Conservation (phyloP, 2,888 invertebrate species). For the Patella pellucida region DNA sequence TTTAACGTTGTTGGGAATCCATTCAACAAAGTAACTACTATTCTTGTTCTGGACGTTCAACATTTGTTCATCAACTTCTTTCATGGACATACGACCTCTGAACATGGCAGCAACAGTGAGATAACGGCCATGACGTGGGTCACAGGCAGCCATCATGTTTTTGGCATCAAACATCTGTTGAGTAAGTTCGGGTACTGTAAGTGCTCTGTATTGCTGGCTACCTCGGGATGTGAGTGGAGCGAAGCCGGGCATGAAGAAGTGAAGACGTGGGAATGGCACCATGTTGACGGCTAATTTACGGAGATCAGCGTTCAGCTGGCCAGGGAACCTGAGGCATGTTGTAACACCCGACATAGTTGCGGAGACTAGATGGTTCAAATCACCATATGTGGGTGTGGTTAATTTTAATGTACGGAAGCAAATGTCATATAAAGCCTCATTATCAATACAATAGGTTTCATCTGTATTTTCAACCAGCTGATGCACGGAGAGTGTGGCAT, state of each 20-base stretch:
- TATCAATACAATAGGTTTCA: slow-evolving; percentile 3
- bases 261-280: slow-evolving; percentile 8
- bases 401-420: slow-evolving; percentile 6
- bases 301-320: not conserved
- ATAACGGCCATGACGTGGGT: slow-evolving; percentile 3
- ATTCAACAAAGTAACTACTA: slow-evolving; percentile 9
- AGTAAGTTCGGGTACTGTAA: slow-evolving; percentile 5
- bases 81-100: slow-evolving; percentile 5
- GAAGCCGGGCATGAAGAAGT: not conserved
- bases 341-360: not conserved
- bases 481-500: not conserved
- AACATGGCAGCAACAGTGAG: slow-evolving; percentile 8
- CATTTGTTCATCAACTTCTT: slow-evolving; percentile 10
- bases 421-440: slow-evolving; percentile 3
- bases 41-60: slow-evolving; percentile 5
- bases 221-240: not conserved
- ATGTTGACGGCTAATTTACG: slow-evolving; percentile 10
- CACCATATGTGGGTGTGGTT: slow-evolving; percentile 6
- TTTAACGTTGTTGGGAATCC: not conserved
- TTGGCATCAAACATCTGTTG: slow-evolving; percentile 11
- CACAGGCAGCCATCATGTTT: slow-evolving; percentile 11
- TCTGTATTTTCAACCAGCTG: slow-evolving; percentile 1
- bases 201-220: not conserved
- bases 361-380: slow-evolving; percentile 3
- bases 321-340: slow-evolving; percentile 4